These are phyloP conservation scores for Ornithorhynchus anatinus DNA, from an alignment of 2,113 vertebrate genomes.

Conservation along the genomic window DNA sequence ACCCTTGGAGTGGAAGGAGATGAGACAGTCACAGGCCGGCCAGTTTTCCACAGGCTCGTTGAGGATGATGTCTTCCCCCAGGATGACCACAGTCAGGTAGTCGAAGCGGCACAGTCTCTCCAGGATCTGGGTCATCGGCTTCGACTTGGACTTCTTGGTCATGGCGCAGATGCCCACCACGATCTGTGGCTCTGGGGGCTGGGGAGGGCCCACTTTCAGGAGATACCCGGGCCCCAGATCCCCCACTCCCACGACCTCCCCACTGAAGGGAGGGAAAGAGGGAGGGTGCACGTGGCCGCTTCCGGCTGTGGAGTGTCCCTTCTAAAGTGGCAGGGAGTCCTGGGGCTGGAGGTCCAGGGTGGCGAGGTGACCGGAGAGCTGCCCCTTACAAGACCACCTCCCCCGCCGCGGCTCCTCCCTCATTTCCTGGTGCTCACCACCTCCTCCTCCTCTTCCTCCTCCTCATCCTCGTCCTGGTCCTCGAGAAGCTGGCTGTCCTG, in stretches of 20 bases:
- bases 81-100: slow-evolving; percentile 96
- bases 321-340: too few relatives aligned
- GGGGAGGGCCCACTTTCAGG: slow-evolving; percentile 8
- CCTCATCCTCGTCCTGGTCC: slow-evolving; percentile 81
- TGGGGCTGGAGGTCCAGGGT: neutral
- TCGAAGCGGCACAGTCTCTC: slow-evolving; percentile 97
- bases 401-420: neutral
- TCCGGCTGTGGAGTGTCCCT: too few relatives aligned
- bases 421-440: slow-evolving; percentile 41
- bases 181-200: slow-evolving; percentile 94
- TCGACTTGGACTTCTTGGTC: slow-evolving; percentile 99
- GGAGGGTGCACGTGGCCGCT: too few relatives aligned
- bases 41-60: slow-evolving; percentile 95
- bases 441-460: slow-evolving; percentile 64
- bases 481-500: slow-evolving; percentile 90
- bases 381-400: neutral
- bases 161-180: slow-evolving; percentile 98
- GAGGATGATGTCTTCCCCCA: slow-evolving; percentile 95
- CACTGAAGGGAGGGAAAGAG: too few relatives aligned
- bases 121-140: slow-evolving; percentile 99
- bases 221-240: neutral
- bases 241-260: neutral
- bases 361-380: neutral
- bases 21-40: slow-evolving; percentile 96
- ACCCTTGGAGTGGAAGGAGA: slow-evolving; percentile 99